A percentile compares a stretch with the other conserved stretches of the same genome.
Evolutionary conservation across 2,797 vertebrate species (phyloP).

Genomic region (Eupleurogrammus muticus): DNA sequence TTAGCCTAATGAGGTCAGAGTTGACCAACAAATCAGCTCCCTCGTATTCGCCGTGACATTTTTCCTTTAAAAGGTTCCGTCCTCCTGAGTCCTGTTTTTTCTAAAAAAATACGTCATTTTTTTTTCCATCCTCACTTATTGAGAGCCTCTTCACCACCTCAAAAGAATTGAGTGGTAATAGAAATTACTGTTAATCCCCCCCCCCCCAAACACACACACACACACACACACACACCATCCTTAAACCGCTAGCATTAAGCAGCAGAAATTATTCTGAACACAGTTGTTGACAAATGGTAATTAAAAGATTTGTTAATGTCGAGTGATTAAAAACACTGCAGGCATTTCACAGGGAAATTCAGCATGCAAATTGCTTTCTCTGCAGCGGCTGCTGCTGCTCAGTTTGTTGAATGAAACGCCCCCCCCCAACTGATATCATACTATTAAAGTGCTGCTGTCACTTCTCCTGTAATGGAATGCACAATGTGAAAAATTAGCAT

Average conservation of each 20-base stretch:
- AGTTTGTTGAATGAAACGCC: constrained; percentile 65
- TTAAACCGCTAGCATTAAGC: constrained; percentile 67
- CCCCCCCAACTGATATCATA: constrained; percentile 71
- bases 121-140: constrained; percentile 29
- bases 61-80: not conserved
- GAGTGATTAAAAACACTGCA: constrained; percentile 83
- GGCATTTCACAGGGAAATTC: constrained; percentile 80
- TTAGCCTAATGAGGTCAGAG: not conserved
- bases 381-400: constrained; percentile 65
- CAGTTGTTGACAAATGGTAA: constrained; percentile 83
- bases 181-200: constrained; percentile 61
- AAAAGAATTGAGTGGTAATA: constrained; percentile 59
- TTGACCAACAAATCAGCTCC: constrained; percentile 1
- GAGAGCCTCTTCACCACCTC: constrained; percentile 42
- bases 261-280: constrained; percentile 75
- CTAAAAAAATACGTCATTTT: not conserved
- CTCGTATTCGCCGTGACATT: not conserved
- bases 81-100: not conserved
- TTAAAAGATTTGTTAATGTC: constrained; percentile 86
- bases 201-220: too few species aligned
- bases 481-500: constrained; percentile 80
- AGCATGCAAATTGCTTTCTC: constrained; percentile 82
- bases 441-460: constrained; percentile 83
- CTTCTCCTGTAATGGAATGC: constrained; percentile 79
- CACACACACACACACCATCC: too few species aligned